phyloP scores from a whole-genome alignment of 1,140 invertebrate genomes.

The Megathymus violae region DNA sequence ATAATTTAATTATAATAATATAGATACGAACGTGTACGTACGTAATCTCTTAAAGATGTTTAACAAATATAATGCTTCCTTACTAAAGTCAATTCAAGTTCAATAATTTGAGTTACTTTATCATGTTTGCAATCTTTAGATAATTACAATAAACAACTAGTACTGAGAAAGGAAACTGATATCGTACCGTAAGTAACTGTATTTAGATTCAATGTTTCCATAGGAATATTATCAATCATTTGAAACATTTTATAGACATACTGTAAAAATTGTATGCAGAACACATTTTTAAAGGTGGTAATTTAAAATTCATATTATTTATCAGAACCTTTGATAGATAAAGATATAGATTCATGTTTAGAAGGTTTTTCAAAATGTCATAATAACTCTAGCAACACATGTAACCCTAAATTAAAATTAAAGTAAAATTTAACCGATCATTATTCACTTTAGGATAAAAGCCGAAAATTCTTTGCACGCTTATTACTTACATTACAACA shows the following conservation, averaged over 20 bases:
- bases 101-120: conserved; percentile 16
- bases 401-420: no score
- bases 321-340: neutral
- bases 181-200: conserved; percentile 16
- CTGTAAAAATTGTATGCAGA: conserved; percentile 17
- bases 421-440: no score
- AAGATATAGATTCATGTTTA: neutral
- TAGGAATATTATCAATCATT: no score
- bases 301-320: conserved; percentile 9
- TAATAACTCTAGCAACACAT: conserved; percentile 19
- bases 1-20: no score
- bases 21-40: no score
- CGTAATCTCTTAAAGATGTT: no score
- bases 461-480: no score
- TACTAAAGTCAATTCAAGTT: no score
- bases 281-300: conserved; percentile 26
- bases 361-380: conserved; percentile 13
- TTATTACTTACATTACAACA: no score
- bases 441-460: no score
- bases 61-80: no score
- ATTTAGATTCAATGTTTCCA: conserved; percentile 6
- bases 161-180: conserved; percentile 17
- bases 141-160: conserved; percentile 20
- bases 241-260: conserved; percentile 25
- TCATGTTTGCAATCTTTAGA: conserved; percentile 18